Evolutionary conservation across 2,888 invertebrate species (phyloP).

Genomic region (Ramazzottius varieornatus): DNA sequence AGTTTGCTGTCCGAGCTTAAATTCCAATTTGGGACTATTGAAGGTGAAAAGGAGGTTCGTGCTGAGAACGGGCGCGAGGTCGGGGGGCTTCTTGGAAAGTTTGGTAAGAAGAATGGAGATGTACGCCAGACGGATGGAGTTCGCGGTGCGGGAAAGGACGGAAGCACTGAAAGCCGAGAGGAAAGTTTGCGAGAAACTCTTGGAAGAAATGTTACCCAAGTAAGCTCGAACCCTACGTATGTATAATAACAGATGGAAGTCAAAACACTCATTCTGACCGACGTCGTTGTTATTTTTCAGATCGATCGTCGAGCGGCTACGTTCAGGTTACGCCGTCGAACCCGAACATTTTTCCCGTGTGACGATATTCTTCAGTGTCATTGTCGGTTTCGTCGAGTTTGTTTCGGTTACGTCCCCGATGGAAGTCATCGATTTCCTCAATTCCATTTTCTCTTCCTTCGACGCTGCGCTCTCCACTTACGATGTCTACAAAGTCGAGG

Average conservation of each 20-base stretch:
- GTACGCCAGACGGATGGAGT: neutral
- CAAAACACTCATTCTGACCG: neutral
- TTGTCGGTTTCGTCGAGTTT: neutral
- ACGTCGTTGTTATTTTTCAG: neutral
- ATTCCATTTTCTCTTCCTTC: neutral
- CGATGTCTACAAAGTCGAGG: conserved; percentile 1
- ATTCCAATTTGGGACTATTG: no score
- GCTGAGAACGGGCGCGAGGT: neutral
- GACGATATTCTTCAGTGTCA: conserved; percentile 4
- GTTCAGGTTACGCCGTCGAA: neutral
- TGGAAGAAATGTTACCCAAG: neutral
- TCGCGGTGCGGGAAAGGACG: neutral
- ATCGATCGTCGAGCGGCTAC: neutral
- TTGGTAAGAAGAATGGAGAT: neutral
- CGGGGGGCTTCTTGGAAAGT: neutral
- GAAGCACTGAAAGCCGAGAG: neutral
- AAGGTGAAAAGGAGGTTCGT: neutral
- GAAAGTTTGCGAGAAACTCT: neutral
- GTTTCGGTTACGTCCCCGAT: neutral
- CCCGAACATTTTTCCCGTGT: neutral
- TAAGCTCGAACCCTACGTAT: neutral
- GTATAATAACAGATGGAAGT: neutral
- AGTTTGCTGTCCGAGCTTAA: no score
- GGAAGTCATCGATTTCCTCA: neutral
- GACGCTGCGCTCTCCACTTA: neutral